phyloP scores from a whole-genome alignment of 2,797 vertebrate genomes.

The Echiichthys vipera region DNA sequence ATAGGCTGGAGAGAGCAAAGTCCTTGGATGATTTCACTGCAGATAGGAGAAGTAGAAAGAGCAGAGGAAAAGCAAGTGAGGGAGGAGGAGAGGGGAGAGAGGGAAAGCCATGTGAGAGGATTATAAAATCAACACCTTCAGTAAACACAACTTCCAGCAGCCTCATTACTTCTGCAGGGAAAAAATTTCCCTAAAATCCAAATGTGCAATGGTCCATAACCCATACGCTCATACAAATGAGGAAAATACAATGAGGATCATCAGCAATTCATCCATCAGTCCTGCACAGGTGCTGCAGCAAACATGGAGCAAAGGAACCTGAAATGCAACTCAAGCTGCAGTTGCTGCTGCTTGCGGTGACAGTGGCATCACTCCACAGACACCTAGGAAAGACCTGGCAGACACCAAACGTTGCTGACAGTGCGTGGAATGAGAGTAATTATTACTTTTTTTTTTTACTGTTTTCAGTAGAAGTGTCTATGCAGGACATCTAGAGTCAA shows the following conservation, averaged over 20 bases:
- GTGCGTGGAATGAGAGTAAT: too few relatives aligned
- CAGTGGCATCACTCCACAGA: conserved; percentile 7
- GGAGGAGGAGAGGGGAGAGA: conserved; percentile 29
- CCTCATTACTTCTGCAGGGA: conserved; percentile 40
- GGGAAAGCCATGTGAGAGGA: conserved; percentile 65
- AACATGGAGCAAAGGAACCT: not conserved
- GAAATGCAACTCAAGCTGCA: not conserved
- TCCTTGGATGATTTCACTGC: conserved; percentile 57
- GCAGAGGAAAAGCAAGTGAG: conserved; percentile 17
- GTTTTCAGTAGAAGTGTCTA: not conserved
- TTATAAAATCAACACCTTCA: conserved; percentile 78
- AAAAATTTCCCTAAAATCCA: conserved; percentile 20
- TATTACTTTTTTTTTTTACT: not conserved
- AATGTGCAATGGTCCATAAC: conserved; percentile 18
- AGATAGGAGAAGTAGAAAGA: conserved; percentile 58
- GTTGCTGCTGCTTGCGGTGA: conserved; percentile 1
- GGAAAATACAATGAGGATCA: conserved; percentile 13
- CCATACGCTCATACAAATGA: not conserved
- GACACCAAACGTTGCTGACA: conserved; percentile 1
- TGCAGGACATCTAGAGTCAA: not conserved
- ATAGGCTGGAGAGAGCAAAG: conserved; percentile 74
- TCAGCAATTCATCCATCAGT: not conserved
- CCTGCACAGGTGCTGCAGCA: conserved; percentile 6
- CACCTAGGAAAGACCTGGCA: not conserved
- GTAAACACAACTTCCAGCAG: conserved; percentile 57